Evolutionary conservation across 2,888 invertebrate species (phyloP).

Genomic region (Bellardia bayeri): DNA sequence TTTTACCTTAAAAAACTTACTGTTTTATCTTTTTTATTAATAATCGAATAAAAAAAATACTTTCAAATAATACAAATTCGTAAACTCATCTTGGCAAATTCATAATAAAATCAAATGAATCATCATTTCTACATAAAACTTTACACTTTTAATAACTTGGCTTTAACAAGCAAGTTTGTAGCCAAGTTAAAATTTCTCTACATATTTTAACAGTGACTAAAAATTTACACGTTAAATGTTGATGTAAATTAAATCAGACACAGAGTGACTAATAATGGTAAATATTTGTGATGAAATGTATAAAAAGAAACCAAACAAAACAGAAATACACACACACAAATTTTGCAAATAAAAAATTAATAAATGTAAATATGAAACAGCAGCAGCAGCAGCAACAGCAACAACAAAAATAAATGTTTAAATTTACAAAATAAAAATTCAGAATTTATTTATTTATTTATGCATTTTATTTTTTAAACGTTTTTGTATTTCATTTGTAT

Average conservation of each 20-base stretch:
- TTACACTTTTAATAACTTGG: not conserved
- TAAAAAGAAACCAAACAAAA: not conserved
- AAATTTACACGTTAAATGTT: not conserved
- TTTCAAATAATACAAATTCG: not conserved
- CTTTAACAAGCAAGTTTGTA: not conserved
- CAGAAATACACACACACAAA: not conserved
- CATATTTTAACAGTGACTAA: slow-evolving; percentile 11
- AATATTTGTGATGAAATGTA: slow-evolving; percentile 17
- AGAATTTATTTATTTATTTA: not conserved
- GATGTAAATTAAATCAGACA: not conserved
- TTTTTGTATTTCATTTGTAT: slow-evolving; percentile 4
- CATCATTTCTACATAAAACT: not conserved
- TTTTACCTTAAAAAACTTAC: too few species aligned
- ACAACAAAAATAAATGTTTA: slow-evolving; percentile 24
- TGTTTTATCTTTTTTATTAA: not conserved
- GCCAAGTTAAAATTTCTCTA: slow-evolving; percentile 8
- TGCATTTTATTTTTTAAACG: not conserved
- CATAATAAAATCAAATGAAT: not conserved
- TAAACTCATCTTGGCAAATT: not conserved
- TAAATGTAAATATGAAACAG: slow-evolving; percentile 38
- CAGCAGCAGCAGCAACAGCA: not conserved
- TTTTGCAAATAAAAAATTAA: slow-evolving; percentile 41
- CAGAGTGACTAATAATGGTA: not conserved
- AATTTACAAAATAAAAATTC: slow-evolving; percentile 12
- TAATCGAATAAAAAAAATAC: not conserved